A percentile compares a stretch with the other conserved stretches of the same genome.
These are phyloP conservation scores for Pseudochaenichthys georgianus DNA, from an alignment of 2,797 vertebrate species.

Conservation along the genomic window DNA sequence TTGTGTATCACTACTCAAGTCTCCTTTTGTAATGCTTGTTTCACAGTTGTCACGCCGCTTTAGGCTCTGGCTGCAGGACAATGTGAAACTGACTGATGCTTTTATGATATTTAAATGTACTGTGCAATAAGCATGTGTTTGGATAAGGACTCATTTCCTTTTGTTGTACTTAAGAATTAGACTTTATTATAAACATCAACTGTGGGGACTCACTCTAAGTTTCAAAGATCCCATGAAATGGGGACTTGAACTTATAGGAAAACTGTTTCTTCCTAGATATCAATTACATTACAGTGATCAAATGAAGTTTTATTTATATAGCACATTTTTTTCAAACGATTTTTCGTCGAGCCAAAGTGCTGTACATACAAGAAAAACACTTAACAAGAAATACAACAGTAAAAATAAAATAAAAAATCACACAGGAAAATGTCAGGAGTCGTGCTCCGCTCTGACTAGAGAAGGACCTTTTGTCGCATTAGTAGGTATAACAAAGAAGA, in stretches of 20 bases:
- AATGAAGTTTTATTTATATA: no score
- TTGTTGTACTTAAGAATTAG: constrained; percentile 9
- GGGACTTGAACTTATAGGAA: constrained; percentile 1
- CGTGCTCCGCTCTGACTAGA: no score
- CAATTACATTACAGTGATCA: not conserved
- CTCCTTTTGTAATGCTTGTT: constrained; percentile 60
- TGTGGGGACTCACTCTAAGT: not conserved
- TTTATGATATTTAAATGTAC: constrained; percentile 36
- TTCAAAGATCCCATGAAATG: constrained; percentile 15
- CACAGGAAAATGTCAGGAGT: no score
- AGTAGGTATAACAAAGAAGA: not conserved
- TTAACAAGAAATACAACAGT: no score
- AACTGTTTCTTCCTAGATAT: not conserved
- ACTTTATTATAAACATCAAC: constrained; percentile 17
- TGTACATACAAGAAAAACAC: no score
- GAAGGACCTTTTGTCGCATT: not conserved
- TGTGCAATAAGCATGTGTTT: constrained; percentile 48
- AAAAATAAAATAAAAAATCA: no score
- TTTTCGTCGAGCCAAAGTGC: no score
- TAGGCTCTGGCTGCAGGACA: constrained; percentile 58
- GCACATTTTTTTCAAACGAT: no score
- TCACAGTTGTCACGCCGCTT: constrained; percentile 62
- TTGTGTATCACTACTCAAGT: constrained; percentile 53
- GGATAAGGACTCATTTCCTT: constrained; percentile 44
- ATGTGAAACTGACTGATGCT: constrained; percentile 52